phyloP scores from a whole-genome alignment of 2,113 vertebrate genomes.

The Halichoerus grypus region DNA sequence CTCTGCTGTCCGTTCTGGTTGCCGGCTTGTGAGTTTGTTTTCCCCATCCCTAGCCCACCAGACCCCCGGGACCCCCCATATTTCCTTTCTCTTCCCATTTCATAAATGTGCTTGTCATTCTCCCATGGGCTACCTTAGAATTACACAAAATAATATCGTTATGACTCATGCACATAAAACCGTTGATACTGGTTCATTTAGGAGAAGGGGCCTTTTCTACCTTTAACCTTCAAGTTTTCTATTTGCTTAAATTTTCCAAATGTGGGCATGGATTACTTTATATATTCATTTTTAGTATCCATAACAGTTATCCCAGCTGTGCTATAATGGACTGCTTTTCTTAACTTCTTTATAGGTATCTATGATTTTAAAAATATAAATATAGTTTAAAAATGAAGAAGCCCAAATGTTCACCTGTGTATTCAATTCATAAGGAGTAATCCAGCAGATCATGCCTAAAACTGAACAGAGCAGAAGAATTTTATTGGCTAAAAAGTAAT shows the following conservation, averaged over 20 bases:
- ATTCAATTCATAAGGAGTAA: background rate
- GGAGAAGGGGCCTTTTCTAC: background rate
- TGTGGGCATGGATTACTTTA: background rate
- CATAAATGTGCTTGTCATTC: background rate
- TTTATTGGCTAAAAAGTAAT: background rate
- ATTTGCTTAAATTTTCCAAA: background rate
- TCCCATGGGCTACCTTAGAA: background rate
- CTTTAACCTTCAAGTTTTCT: background rate
- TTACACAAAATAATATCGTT: background rate
- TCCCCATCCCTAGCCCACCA: rapidly evolving
- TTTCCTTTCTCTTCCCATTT: background rate
- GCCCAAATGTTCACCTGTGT: background rate
- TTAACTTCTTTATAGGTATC: background rate
- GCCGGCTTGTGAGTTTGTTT: background rate
- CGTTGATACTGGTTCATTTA: background rate
- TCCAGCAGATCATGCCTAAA: background rate
- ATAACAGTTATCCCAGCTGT: background rate
- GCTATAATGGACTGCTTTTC: background rate
- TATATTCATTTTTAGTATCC: background rate
- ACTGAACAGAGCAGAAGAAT: background rate
- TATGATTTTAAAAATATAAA: background rate
- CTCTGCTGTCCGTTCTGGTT: background rate
- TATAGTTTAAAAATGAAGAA: slow-evolving; percentile 41
- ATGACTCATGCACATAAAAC: background rate
- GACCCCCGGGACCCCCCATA: rapidly evolving